Conservation (phyloP, 1,140 invertebrate species). For the Heliconius hewitsoni region DNA sequence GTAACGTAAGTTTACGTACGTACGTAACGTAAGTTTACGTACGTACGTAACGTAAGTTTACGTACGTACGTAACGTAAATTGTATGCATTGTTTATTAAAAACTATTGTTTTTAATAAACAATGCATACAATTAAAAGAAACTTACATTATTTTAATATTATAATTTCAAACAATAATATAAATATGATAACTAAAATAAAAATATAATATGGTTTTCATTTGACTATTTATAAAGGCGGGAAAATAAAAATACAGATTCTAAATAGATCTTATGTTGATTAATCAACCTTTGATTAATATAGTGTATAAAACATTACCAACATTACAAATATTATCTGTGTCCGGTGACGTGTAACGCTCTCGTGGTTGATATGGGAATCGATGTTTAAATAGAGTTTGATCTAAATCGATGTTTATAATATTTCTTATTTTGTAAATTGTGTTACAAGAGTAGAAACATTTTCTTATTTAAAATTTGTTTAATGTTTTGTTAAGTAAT, state of each 20-base stretch:
- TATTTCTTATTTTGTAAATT: too few relatives aligned
- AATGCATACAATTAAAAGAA: too few relatives aligned
- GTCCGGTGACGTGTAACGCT: neutral
- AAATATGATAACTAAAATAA: neutral
- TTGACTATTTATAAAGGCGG: neutral
- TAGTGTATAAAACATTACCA: neutral
- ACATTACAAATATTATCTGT: slow-evolving; percentile 15
- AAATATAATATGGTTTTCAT: neutral
- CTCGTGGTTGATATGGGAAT: neutral
- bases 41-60: too few relatives aligned
- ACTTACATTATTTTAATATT: neutral
- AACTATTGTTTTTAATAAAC: too few relatives aligned
- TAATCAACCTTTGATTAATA: neutral
- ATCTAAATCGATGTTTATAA: neutral
- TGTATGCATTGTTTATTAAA: too few relatives aligned
- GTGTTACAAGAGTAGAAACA: too few relatives aligned
- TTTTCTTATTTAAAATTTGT: too few relatives aligned
- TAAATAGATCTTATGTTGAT: neutral
- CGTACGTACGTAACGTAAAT: too few relatives aligned
- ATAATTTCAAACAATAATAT: neutral
- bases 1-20: too few relatives aligned
- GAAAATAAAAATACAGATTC: neutral
- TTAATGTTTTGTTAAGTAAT: too few relatives aligned
- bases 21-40: too few relatives aligned
- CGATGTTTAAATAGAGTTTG: neutral